Percentiles rank a stretch among this genome's conserved stretches.
phyloP scores from a whole-genome alignment of 2,888 invertebrate species.

The Mythimna impura region DNA sequence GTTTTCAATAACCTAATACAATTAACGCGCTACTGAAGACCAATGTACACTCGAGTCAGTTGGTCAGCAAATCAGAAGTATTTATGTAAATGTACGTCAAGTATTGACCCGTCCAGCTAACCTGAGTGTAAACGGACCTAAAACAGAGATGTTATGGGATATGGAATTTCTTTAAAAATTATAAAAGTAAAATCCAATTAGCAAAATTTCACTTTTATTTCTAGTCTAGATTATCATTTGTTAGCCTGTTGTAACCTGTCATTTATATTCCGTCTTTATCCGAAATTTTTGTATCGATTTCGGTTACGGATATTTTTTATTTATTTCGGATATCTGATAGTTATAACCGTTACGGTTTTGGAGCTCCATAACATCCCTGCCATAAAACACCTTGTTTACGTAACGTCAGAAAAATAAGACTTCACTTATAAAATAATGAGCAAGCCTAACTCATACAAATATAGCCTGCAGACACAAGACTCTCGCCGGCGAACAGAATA shows the following conservation, averaged over 20 bases:
- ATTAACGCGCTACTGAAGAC: neutral
- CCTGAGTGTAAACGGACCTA: constrained; percentile 7
- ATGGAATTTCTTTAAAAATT: too few relatives aligned
- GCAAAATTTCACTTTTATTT: too few relatives aligned
- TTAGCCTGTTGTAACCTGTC: too few relatives aligned
- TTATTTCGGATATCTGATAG: too few relatives aligned
- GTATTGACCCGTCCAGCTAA: constrained; percentile 7
- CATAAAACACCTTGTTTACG: neutral
- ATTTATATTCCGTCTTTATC: too few relatives aligned
- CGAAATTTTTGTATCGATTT: too few relatives aligned
- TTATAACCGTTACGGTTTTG: too few relatives aligned
- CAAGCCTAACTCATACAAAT: constrained; percentile 29
- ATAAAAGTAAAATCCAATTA: too few relatives aligned
- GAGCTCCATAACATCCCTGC: too few relatives aligned
- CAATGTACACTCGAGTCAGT: constrained; percentile 6
- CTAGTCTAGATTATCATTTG: too few relatives aligned
- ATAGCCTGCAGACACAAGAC: neutral
- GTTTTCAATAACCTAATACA: neutral
- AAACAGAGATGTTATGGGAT: too few relatives aligned
- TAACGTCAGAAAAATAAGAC: constrained; percentile 49
- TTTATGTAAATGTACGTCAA: neutral
- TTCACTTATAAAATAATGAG: constrained; percentile 56
- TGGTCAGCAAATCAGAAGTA: neutral
- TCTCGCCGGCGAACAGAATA: constrained; percentile 17
- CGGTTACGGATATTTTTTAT: too few relatives aligned